Conservation (phyloP, 2,888 invertebrate species). For the Brachypalpus laphriformis region DNA sequence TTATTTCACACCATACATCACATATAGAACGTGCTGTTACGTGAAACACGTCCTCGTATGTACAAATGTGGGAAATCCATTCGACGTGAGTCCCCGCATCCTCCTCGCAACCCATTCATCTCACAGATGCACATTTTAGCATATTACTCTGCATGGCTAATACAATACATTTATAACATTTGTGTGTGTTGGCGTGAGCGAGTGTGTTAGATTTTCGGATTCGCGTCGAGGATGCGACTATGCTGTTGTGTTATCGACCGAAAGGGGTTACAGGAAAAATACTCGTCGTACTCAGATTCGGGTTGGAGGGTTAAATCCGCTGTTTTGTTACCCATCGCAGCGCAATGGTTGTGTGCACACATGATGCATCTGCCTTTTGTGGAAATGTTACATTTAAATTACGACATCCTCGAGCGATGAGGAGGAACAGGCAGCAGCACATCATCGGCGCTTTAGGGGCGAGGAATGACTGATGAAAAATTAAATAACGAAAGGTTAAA, state of each 20-base stretch:
- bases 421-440: conserved; percentile 8
- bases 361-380: conserved; percentile 64
- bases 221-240: conserved; percentile 33
- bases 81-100: conserved; percentile 18
- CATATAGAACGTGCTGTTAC: conserved; percentile 62
- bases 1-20: conserved; percentile 68
- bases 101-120: conserved; percentile 49
- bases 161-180: conserved; percentile 63
- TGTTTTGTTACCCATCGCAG: conserved; percentile 32
- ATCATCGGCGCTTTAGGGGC: not conserved
- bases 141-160: conserved; percentile 69
- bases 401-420: conserved; percentile 37
- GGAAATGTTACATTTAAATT: conserved; percentile 65
- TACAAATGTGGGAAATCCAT: conserved; percentile 67
- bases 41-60: conserved; percentile 59
- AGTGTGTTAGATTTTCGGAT: not conserved
- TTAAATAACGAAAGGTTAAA: conserved; percentile 67
- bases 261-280: conserved; percentile 56
- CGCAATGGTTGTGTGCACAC: not conserved
- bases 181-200: not conserved
- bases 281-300: conserved; percentile 2
- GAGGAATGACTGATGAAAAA: conserved; percentile 53
- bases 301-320: conserved; percentile 22
- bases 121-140: conserved; percentile 72
- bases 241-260: conserved; percentile 52